Evolutionary conservation across 1,140 invertebrate genomes (phyloP).

Genomic region (Calliphora vicina): DNA sequence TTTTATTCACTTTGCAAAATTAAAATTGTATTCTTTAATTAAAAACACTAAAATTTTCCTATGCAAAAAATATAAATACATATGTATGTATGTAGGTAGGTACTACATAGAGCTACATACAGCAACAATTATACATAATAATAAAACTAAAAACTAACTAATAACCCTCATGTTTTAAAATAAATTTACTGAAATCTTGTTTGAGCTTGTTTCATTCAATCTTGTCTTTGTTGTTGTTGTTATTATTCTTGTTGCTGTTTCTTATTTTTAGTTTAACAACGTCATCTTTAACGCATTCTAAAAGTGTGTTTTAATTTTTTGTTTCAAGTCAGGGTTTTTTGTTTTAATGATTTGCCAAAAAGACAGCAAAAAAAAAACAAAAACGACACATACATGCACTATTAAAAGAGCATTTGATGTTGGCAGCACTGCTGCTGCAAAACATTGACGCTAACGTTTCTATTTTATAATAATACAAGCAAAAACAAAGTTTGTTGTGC

Average conservation of each 20-base stretch:
- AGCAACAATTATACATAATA: no score
- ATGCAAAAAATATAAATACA: no score
- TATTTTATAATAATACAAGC: background rate
- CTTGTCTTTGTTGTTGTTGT: background rate
- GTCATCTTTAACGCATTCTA: background rate
- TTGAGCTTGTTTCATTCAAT: no score
- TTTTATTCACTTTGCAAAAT: no score
- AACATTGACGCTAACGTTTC: background rate
- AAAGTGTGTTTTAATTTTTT: background rate
- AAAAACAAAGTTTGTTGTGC: background rate
- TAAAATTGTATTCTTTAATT: no score
- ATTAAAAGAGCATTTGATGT: background rate
- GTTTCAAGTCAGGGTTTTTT: constrained; percentile 10
- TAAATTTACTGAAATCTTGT: no score
- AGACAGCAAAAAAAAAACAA: background rate
- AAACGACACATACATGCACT: no score
- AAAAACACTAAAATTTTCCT: no score
- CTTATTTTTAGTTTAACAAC: background rate
- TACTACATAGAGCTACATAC: no score
- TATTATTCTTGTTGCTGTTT: background rate
- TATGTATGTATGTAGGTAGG: no score
- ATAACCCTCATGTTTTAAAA: no score
- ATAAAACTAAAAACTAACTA: no score
- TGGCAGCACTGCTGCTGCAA: background rate
- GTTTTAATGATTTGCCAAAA: constrained; percentile 6